Conservation (phyloP, 2,113 vertebrate genomes). For the Forbesichthys agassizii region DNA sequence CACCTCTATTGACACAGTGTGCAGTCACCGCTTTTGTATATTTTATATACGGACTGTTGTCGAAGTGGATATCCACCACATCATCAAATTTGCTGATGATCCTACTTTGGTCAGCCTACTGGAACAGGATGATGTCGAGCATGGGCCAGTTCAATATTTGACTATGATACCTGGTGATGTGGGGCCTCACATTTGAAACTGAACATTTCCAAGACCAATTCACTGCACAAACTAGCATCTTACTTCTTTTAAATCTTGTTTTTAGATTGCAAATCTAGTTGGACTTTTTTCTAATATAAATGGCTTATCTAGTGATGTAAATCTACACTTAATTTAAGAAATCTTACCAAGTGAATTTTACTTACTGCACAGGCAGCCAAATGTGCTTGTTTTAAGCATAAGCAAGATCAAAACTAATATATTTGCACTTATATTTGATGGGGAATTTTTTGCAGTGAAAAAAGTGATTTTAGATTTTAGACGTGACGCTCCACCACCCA, state of each 20-base stretch:
- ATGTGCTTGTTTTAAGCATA: too few relatives aligned
- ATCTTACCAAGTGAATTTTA: too few relatives aligned
- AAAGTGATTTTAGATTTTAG: neutral
- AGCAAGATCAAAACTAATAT: too few relatives aligned
- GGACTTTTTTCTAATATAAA: too few relatives aligned
- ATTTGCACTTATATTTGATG: too few relatives aligned
- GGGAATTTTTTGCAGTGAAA: neutral
- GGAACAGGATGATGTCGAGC: neutral
- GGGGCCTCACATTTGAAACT: neutral
- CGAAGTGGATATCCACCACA: neutral
- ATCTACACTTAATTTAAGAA: too few relatives aligned
- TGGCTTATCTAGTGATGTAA: too few relatives aligned
- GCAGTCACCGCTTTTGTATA: neutral
- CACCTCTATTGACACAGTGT: neutral
- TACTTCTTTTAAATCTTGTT: too few relatives aligned
- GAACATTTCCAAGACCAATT: neutral
- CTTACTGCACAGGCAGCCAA: too few relatives aligned
- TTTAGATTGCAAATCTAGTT: too few relatives aligned
- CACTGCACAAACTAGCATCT: too few relatives aligned
- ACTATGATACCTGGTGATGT: neutral
- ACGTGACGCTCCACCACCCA: neutral
- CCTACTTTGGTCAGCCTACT: neutral
- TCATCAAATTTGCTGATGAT: neutral
- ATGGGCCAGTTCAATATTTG: neutral
- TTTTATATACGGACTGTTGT: slow-evolving; percentile 5